Evolutionary conservation across 2,797 vertebrate genomes (phyloP), one percentile per base, ranked within the genome.

Genomic region (Crenuchus spilurus): DNA sequence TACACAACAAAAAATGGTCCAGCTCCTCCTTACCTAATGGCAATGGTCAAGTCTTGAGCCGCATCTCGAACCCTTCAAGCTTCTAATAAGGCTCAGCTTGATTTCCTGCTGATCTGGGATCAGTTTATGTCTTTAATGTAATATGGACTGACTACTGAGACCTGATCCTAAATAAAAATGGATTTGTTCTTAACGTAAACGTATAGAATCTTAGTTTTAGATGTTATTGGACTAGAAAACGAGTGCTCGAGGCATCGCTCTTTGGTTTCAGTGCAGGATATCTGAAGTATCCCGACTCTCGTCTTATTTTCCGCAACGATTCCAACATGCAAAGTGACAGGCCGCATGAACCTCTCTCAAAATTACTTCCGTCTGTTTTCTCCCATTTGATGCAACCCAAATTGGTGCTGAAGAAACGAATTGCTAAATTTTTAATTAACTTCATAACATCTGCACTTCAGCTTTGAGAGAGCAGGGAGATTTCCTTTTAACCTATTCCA

Each of bases 401-500:
- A 93, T 94, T 92, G 88, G 91, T 91, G 90, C 87, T 77, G 88
- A 89, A 93, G 89, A 92, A 92, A 92, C 86, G 88, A 92, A 94
- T 91, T 90, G 90, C 91, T 94, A 92, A 90, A 94, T 94, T 92
- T 93, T 94, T 94, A 94, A 94, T 94, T 92, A 93, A 91, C 93
- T 94, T 92, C 91, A 93, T 87, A 92, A 93, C 93, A 94, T 94
- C 93, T 94, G 93, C 90, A 94, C 90, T 91, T 92, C 91, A 90
- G 89, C 92, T 93, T 92, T 89, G 90, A 92, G 88, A 90, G 91
- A 92, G 90, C 86, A 86, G 89, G 83, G 83, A 91, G 89, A 87
- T 94, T 94, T 93, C 88, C 93, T 94, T 94, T 94, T 93, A 94
- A 94, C 92, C 92, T 93, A 92, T 93, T 92, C 90, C 91, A 92